Base-by-base conservation (phyloP, 2,113 vertebrate genomes). In the Gnathonemus longibarbis region DNA sequence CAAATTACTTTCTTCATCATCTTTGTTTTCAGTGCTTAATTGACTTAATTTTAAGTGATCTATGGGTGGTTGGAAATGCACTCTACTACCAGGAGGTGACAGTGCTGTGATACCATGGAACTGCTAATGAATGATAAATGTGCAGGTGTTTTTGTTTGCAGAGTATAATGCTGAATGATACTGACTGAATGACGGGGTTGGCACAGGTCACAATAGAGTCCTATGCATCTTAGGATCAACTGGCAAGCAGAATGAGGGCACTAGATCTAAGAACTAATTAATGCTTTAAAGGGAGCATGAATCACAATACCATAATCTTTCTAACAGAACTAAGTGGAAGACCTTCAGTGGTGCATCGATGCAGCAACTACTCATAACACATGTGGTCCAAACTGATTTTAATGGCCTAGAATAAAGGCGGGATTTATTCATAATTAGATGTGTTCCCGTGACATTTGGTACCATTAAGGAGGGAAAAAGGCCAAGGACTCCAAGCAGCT, bases 1-100 rank as follows among this genome's bases (percentile, higher is more conserved):
- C 85, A 87, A 87, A 87, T 56, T 13, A 39, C 48, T 87, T 53
- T 52, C 85, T 87, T 87, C 50, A 21, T 86, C 84, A 86, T 31
- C 50, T 39, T 87, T 87, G 85, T 53, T 87, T 53, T 87, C 85
- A 35, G 50, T 53, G 46, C 85, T 35, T 31, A 53, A 87, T 35
- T 53, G 50, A 19, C 15, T 35, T 35, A 50, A 87, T 35, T 87
- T 19, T 87, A n/a, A 53, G n/a, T 53, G 85, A 87, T 53, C 85
- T 50, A 87, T 49, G 48, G 85, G 85, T 53, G 85, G 85, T 39
- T 87, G 11, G 13, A 88, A 58, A 58, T 42, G 19, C 56, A 70
- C 39, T 46, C 3, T 39, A 15, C 56, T 42, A 3, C 50, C 49
- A 88, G 15, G 24, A 56, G 39, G 83, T 48, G 39, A 84, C 45